Percentiles rank a stretch among this genome's conserved stretches.
Conservation (phyloP, 2,113 vertebrate species). For the Notarius lentiginosus region DNA sequence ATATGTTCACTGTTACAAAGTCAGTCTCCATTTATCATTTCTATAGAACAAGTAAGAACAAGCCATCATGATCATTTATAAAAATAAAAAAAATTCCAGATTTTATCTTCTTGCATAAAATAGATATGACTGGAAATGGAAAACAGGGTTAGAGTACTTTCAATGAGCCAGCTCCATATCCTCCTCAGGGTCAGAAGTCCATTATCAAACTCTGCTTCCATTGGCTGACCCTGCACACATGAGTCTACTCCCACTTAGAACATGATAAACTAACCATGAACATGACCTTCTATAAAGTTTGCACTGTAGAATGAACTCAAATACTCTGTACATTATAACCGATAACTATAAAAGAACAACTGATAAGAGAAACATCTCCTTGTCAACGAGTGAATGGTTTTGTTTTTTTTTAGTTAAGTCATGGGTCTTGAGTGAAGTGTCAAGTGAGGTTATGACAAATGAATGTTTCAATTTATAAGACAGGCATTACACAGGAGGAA, state of each 20-base stretch:
- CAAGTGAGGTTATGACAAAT: slow-evolving; percentile 1
- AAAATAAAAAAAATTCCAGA: background rate
- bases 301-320: slow-evolving; percentile 25
- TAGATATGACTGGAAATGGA: background rate
- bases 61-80: background rate
- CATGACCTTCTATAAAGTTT: slow-evolving; percentile 41
- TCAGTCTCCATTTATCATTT: slow-evolving; percentile 4
- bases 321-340: slow-evolving; percentile 19
- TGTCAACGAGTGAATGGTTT: background rate
- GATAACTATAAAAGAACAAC: background rate
- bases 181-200: slow-evolving; percentile 44
- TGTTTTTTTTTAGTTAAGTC: background rate
- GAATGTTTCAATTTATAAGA: background rate
- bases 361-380: background rate
- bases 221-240: slow-evolving; percentile 45
- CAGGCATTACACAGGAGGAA: background rate
- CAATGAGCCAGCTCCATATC: slow-evolving; percentile 14
- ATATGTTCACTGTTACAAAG: background rate
- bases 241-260: slow-evolving; percentile 30
- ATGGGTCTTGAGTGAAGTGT: background rate
- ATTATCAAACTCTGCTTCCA: slow-evolving; percentile 38
- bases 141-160: slow-evolving; percentile 20
- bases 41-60: background rate
- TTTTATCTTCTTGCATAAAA: background rate
- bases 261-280: slow-evolving; percentile 47